A percentile compares a stretch with the other conserved stretches of the same genome.
These are phyloP conservation scores for Triplophysa siluroides DNA, from an alignment of 2,113 vertebrate species.

Conservation along the genomic window DNA sequence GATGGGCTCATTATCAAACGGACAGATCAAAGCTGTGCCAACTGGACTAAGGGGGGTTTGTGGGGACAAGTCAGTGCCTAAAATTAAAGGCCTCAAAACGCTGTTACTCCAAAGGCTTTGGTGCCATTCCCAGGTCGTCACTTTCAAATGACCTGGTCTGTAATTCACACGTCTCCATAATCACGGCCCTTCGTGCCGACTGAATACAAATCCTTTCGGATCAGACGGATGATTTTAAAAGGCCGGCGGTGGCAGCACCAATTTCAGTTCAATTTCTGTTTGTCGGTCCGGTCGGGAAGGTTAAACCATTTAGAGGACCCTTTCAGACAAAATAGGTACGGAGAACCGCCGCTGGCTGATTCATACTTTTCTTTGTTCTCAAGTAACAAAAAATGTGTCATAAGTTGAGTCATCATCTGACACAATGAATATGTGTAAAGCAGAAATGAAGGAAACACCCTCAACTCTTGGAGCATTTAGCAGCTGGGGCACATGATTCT, in stretches of 20 bases:
- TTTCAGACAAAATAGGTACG: slow-evolving; percentile 32
- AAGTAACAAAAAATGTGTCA: slow-evolving; percentile 23
- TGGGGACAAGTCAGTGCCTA: slow-evolving; percentile 32
- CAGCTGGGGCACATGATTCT: slow-evolving; percentile 55
- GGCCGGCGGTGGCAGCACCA: not conserved
- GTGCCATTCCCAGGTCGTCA: slow-evolving; percentile 56
- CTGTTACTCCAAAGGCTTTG: slow-evolving; percentile 56
- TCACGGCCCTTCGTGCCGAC: slow-evolving; percentile 43
- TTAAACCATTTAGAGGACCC: slow-evolving; percentile 47
- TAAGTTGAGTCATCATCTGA: slow-evolving; percentile 2
- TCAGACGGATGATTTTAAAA: slow-evolving; percentile 21
- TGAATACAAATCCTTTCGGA: slow-evolving; percentile 43
- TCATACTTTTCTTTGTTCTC: slow-evolving; percentile 20
- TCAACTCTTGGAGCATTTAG: slow-evolving; percentile 47
- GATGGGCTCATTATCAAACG: slow-evolving; percentile 64
- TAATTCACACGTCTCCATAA: slow-evolving; percentile 36
- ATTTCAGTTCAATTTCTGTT: slow-evolving; percentile 25
- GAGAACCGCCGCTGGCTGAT: slow-evolving; percentile 31
- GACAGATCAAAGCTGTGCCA: slow-evolving; percentile 64
- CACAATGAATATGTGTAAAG: slow-evolving; percentile 5
- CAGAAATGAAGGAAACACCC: slow-evolving; percentile 26
- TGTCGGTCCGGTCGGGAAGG: slow-evolving; percentile 32
- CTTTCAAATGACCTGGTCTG: slow-evolving; percentile 56
- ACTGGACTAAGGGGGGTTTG: slow-evolving; percentile 60
- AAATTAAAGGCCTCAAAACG: slow-evolving; percentile 43